These are phyloP conservation scores for Tadarida brasiliensis DNA, from an alignment of 2,797 vertebrate genomes.

Conservation along the genomic window DNA sequence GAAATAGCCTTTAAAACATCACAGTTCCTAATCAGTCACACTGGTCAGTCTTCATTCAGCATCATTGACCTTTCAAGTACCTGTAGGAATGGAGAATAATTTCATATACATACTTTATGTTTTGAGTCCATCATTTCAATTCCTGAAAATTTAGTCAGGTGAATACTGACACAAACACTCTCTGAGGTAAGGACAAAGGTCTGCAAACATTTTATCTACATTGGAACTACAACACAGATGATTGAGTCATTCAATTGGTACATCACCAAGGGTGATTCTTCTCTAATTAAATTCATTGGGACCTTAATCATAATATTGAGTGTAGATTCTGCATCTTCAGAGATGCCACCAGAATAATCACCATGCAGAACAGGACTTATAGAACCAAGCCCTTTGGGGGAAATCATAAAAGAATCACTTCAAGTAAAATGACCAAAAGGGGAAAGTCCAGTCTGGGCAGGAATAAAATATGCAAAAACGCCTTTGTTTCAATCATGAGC, in stretches of 20 bases:
- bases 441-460: neutral
- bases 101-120: neutral
- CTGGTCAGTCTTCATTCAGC: neutral
- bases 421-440: neutral
- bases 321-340: neutral
- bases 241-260: neutral
- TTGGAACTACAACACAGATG: neutral
- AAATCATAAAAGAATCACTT: neutral
- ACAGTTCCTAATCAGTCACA: neutral
- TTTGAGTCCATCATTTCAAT: neutral
- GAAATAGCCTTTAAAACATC: neutral
- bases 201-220: neutral
- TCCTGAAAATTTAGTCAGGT: neutral
- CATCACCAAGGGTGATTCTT: neutral
- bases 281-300: constrained; percentile 69
- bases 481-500: neutral
- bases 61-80: neutral
- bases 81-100: neutral
- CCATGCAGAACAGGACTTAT: neutral
- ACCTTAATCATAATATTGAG: neutral
- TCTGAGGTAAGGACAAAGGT: neutral
- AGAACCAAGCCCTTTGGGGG: neutral
- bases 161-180: neutral
- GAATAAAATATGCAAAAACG: neutral
- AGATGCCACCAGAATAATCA: constrained; percentile 15